Base-by-base conservation (phyloP, 2,797 vertebrate species). In the Merluccius polli region DNA sequence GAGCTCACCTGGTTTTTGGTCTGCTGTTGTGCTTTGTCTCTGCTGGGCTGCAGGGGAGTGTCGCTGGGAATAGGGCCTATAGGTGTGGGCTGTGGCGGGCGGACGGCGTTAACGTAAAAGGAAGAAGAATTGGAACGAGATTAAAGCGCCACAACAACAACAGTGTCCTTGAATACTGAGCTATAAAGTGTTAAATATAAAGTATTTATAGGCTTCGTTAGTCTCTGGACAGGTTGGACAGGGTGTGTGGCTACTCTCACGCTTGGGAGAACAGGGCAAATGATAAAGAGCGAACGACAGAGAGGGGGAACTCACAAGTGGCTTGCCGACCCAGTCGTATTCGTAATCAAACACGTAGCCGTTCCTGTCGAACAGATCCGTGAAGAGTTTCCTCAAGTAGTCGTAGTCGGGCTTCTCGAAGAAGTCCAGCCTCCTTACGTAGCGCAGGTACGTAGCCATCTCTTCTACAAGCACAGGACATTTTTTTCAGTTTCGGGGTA, bases 271-370 rank as follows among this genome's bases (percentile, higher is more conserved):
- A 44, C 41, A 73, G 15, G 69, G 30, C 21, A 27, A 6, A 27
- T 63, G 63, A 29, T 24, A 69, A 27, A 2, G 35, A 72, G 15
- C 3, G 11, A 32, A 70, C 52, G 75, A 84, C 67, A 72, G 41
- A 16, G 44, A 21, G 18, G 44, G 52, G 73, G 76, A 36, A 92
- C 97, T 92, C 91, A 99, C 97, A 78, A 99, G 93, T n/a, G 96
- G 95, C 82, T 99, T 99, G 87, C 97, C 97, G n/a, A 97, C 97
- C 97, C 97, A 99, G 93, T 99, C 97, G 0, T 99, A 99, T 88
- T 99, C 96, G 0, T 98, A 99, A 92, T 99, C 97, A 68, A 99
- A 98, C 87, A 98, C 93, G 0, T 95, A 97, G 88, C 96, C 94
- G 0, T 96, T 98, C 84, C 95, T 94, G 91, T 99, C 97, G 0